Percentiles rank a stretch among this genome's conserved stretches.
phyloP scores from a whole-genome alignment of 1,140 invertebrate genomes.

The Drosophila ohnishii region DNA sequence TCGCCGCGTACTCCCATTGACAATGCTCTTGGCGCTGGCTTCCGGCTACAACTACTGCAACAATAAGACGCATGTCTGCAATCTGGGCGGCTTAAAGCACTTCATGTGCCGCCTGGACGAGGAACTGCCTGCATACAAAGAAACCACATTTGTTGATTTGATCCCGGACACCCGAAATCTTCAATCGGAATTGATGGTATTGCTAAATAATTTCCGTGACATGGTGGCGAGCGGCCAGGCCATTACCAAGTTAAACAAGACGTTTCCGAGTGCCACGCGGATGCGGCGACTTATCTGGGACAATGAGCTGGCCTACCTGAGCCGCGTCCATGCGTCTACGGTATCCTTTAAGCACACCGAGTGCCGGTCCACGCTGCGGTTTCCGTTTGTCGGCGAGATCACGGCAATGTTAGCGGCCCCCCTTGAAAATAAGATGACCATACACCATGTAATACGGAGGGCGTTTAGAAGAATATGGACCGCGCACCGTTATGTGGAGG shows the following conservation, averaged over 20 bases:
- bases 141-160: conserved; percentile 2
- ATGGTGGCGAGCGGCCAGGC: conserved; percentile 37
- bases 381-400: conserved; percentile 43
- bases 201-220: conserved; percentile 32
- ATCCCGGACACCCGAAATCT: conserved; percentile 33
- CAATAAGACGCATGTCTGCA: conserved; percentile 36
- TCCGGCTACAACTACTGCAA: conserved; percentile 61
- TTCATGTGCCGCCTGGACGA: conserved; percentile 42
- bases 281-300: conserved; percentile 70
- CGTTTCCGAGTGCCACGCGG: conserved; percentile 40
- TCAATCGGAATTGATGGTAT: background rate
- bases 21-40: background rate
- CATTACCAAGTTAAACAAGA: background rate
- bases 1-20: background rate
- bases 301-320: conserved; percentile 54
- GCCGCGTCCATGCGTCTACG: conserved; percentile 43
- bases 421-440: fast-evolving
- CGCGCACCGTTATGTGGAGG: background rate
- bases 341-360: conserved; percentile 51
- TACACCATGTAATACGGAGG: conserved; percentile 5
- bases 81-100: conserved; percentile 7
- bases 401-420: background rate
- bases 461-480: conserved; percentile 32
- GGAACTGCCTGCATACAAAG: conserved; percentile 15
- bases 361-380: conserved; percentile 44